Base-by-base conservation (phyloP, 2,888 invertebrate species). In the Leucania comma region DNA sequence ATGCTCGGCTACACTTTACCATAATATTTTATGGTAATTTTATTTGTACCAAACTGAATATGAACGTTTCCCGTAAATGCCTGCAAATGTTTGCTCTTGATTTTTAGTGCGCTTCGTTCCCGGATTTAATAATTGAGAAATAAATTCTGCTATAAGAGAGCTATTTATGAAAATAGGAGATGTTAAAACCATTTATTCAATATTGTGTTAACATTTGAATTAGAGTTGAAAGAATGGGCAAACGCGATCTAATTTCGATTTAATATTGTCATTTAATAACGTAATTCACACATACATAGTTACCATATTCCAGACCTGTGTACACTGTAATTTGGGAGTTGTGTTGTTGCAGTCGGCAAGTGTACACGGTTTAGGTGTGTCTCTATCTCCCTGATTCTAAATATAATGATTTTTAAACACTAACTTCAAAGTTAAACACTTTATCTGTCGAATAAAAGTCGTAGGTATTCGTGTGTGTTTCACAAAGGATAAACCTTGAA, bases 1-100 rank as follows among this genome's bases (percentile, higher is more conserved):
- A 89, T 90, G 91, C 90, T 90, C 84, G 87, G 88, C 86, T 91
- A 88, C 91, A 90, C 90, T 92, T 89, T 88, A 86, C 89, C 89
- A 91, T 91, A 89, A 91, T 92, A 91, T 93, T 92, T 93, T 91
- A 93, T 92, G 92, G 88, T 92, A 91, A 92, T 93, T 93, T 93
- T 91, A 92, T 91, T 92, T 90, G 89, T 90, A 87, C 88, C 87
- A 87, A 90, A 89, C 89, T 88, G 89, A 86, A 90, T 88, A 87
- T 81, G 84, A 83, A 68, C 80, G 81, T 78, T 86, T 77, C 78
- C 64, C 71, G 71, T 86, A 81, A 85, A 86, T 81, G 75, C 73
- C 75, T 78, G 83, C 76, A 84, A 78, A 79, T 81, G 65, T 86
- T 80, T 80, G 77, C 75, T 72, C 73, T 80, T 67, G 66, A 79